phyloP scores from a whole-genome alignment of 1,140 invertebrate genomes.

The Cydia strobilella region DNA sequence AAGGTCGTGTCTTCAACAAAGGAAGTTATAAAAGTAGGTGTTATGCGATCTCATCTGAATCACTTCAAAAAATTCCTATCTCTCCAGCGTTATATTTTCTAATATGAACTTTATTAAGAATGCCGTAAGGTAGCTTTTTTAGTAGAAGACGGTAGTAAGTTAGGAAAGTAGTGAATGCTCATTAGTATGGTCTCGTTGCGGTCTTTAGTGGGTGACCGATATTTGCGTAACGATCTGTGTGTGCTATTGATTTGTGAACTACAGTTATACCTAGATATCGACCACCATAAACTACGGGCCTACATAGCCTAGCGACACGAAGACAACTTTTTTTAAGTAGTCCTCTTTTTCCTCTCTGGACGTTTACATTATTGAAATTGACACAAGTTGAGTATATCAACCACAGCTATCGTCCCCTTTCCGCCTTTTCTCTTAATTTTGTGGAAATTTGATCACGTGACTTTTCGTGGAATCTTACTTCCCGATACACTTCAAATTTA shows the following conservation, averaged over 20 bases:
- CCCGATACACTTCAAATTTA: too few species aligned
- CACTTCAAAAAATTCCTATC: not conserved
- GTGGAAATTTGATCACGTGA: too few species aligned
- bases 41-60: not conserved
- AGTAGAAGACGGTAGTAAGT: not conserved
- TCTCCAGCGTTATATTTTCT: not conserved
- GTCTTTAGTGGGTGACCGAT: constrained; percentile 11
- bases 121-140: not conserved
- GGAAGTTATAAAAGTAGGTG: not conserved
- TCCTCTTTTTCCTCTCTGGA: too few species aligned
- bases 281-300: too few species aligned
- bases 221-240: not conserved
- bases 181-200: not conserved
- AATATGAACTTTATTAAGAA: not conserved
- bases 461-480: too few species aligned
- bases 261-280: constrained; percentile 32
- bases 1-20: not conserved
- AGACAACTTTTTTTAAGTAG: too few species aligned
- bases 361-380: too few species aligned
- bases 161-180: not conserved
- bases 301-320: too few species aligned
- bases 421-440: too few species aligned
- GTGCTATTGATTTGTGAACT: constrained; percentile 7
- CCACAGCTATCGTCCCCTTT: too few species aligned
- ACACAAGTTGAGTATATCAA: too few species aligned